Percentiles rank a stretch among this genome's conserved stretches.
phyloP scores from a whole-genome alignment of 2,113 vertebrate genomes.

The Terrapene triunguis region DNA sequence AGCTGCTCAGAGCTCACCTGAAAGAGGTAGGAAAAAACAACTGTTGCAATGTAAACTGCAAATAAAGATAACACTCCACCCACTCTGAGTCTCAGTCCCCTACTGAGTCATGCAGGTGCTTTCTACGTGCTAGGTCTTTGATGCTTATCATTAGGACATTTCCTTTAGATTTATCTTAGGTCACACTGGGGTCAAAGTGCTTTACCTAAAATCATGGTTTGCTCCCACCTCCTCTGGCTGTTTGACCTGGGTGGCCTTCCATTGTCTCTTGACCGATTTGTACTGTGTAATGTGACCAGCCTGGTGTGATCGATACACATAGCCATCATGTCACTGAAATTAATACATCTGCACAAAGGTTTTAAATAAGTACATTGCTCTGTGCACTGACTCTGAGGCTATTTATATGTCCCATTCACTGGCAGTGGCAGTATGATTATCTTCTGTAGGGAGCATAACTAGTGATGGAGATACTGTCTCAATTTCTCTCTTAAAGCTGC shows the following conservation, averaged over 20 bases:
- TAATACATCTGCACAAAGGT: background rate
- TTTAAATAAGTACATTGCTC: background rate
- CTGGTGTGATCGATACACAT: background rate
- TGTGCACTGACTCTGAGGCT: background rate
- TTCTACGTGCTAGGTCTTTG: constrained; percentile 6
- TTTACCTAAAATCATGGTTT: background rate
- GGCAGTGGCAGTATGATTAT: background rate
- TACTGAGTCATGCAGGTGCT: background rate
- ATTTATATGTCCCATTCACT: background rate
- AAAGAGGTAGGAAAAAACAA: background rate
- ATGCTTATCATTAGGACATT: constrained; percentile 40
- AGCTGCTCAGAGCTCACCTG: background rate
- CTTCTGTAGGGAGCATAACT: background rate
- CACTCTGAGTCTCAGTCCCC: background rate
- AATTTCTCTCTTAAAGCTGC: background rate
- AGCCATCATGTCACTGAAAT: constrained; percentile 3
- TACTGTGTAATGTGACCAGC: background rate
- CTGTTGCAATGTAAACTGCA: background rate
- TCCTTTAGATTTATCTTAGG: constrained; percentile 34
- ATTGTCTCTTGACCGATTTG: background rate
- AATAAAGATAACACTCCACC: background rate
- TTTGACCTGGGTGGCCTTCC: background rate
- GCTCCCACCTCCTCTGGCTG: background rate
- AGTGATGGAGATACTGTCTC: background rate
- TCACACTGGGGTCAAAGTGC: constrained; percentile 9